These are phyloP conservation scores for Tetragnatha versicolor DNA, from an alignment of 1,140 invertebrate genomes.

Conservation along the genomic window DNA sequence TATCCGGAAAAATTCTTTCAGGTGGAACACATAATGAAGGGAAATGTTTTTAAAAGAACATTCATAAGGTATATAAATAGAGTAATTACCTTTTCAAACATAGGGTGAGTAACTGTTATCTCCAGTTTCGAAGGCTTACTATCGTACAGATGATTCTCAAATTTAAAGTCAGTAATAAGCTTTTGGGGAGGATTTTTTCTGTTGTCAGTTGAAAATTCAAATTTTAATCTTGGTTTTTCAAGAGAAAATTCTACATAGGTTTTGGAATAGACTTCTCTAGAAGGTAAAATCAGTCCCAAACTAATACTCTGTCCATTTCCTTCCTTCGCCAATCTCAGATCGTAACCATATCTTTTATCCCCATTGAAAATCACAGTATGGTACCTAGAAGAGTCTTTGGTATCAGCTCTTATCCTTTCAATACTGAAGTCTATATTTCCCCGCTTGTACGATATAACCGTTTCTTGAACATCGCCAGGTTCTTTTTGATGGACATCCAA, in stretches of 20 bases:
- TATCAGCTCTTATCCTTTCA: constrained; percentile 29
- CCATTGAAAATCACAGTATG: constrained; percentile 43
- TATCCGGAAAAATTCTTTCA: too few species aligned
- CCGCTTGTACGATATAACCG: constrained; percentile 16
- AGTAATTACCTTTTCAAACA: constrained; percentile 36
- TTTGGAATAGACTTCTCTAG: constrained; percentile 35
- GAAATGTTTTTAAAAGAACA: too few species aligned
- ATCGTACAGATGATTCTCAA: constrained; percentile 37
- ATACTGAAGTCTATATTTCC: constrained; percentile 20
- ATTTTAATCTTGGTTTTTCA: constrained; percentile 15
- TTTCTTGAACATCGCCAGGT: neutral
- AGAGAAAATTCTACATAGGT: constrained; percentile 13
- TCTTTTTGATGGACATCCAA: constrained; percentile 35
- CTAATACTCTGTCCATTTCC: constrained; percentile 8
- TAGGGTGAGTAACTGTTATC: constrained; percentile 14
- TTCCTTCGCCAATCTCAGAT: constrained; percentile 36
- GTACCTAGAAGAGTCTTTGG: constrained; percentile 15
- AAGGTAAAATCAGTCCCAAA: constrained; percentile 35
- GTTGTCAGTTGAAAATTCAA: constrained; percentile 21
- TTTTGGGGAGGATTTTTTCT: constrained; percentile 28
- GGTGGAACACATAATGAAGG: too few species aligned
- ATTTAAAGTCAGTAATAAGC: constrained; percentile 10
- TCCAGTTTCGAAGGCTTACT: constrained; percentile 31
- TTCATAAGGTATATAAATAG: too few species aligned
- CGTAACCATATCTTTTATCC: constrained; percentile 40